These are phyloP conservation scores for Melanostoma scalare DNA, from an alignment of 2,888 invertebrate species.

Conservation along the genomic window DNA sequence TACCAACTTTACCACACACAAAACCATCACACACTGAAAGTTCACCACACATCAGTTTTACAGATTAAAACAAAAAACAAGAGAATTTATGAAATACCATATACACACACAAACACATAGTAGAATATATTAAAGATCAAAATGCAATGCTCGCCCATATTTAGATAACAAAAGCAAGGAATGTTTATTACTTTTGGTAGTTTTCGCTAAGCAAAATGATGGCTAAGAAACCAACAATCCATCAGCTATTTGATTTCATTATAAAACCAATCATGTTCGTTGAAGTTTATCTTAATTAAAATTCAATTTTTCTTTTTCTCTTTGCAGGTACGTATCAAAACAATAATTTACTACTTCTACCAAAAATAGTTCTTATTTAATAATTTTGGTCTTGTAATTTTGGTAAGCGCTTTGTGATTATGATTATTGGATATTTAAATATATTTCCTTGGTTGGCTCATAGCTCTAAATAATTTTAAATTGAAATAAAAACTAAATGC, in stretches of 20 bases:
- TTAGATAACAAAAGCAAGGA: too few species aligned
- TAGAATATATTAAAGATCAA: not conserved
- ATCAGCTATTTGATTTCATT: not conserved
- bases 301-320: constrained; percentile 16
- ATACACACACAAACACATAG: constrained; percentile 17
- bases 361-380: not conserved
- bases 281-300: not conserved
- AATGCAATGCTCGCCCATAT: constrained; percentile 25
- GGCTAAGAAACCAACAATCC: not conserved
- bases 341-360: constrained; percentile 1
- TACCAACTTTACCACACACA: not conserved
- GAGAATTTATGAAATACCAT: not conserved
- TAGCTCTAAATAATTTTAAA: too few species aligned
- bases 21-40: not conserved
- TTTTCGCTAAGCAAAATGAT: constrained; percentile 6
- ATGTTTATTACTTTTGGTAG: not conserved
- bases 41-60: not conserved
- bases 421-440: too few species aligned
- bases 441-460: too few species aligned
- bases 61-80: not conserved
- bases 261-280: not conserved
- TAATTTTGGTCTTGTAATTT: constrained; percentile 14
- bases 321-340: constrained; percentile 65
- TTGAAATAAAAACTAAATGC: too few species aligned
- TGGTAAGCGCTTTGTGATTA: constrained; percentile 44